phyloP scores from a whole-genome alignment of 2,113 vertebrate species.

The Clarias gariepinus region DNA sequence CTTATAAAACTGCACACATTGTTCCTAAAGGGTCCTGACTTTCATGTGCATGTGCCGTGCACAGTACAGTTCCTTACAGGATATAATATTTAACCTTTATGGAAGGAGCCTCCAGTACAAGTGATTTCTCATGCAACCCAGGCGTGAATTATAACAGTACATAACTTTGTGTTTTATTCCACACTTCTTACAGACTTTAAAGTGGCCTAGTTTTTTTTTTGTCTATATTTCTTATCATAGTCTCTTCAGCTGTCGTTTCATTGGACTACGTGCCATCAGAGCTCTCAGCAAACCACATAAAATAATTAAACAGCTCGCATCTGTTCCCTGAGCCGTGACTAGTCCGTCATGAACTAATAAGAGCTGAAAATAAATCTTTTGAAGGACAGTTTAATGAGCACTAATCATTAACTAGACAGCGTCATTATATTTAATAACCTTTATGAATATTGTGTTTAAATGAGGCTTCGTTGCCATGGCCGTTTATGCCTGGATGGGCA shows the following conservation, averaged over 20 bases:
- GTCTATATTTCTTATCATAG: background rate
- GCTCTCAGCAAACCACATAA: constrained; percentile 32
- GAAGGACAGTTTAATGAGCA: constrained; percentile 54
- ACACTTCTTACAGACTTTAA: background rate
- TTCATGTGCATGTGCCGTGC: no score
- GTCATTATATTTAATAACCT: constrained; percentile 48
- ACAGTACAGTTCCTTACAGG: no score
- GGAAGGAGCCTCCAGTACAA: background rate
- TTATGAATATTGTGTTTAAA: constrained; percentile 50
- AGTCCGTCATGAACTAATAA: constrained; percentile 43
- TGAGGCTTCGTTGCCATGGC: constrained; percentile 45
- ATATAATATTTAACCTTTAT: background rate
- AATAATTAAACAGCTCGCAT: constrained; percentile 45
- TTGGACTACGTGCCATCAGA: background rate
- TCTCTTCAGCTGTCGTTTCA: background rate
- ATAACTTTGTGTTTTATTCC: background rate
- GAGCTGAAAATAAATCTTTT: constrained; percentile 53
- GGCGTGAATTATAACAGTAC: background rate
- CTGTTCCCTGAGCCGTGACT: constrained; percentile 43
- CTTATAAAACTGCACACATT: no score
- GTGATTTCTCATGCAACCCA: background rate
- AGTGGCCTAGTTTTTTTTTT: background rate
- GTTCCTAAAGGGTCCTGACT: no score
- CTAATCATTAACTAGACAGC: constrained; percentile 51
- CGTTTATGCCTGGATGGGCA: constrained; percentile 46